Conservation (phyloP, 2,113 vertebrate genomes). For the Chaetorhynchus papuensis region DNA sequence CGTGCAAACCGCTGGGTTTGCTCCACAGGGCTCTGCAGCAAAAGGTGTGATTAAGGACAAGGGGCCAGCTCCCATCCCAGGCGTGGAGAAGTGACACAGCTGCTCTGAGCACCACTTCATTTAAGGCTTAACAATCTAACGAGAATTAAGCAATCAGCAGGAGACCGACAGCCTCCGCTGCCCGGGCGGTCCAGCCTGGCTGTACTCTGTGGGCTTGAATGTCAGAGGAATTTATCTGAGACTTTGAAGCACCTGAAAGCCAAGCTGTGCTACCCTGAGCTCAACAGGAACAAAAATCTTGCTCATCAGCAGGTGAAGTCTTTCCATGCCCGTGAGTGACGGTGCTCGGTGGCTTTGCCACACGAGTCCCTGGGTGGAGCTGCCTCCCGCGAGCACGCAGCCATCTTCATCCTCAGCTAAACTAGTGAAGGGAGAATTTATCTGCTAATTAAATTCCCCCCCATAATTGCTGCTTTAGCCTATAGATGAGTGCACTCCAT, state of each 20-base stretch:
- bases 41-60: background rate
- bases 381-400: background rate
- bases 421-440: constrained; percentile 39
- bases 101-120: constrained; percentile 18
- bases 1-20: background rate
- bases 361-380: background rate
- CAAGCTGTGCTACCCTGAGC: background rate
- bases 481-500: constrained; percentile 66
- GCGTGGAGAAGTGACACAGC: background rate
- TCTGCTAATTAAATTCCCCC: constrained; percentile 65
- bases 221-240: background rate
- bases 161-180: background rate
- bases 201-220: background rate
- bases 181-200: background rate
- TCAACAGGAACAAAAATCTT: background rate
- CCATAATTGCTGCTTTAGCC: constrained; percentile 65
- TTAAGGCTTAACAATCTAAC: constrained; percentile 31
- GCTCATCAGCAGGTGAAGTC: background rate
- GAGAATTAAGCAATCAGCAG: background rate
- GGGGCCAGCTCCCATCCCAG: background rate
- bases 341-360: rapidly evolving
- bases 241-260: background rate
- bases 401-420: constrained; percentile 48
- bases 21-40: background rate
- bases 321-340: rapidly evolving